A percentile compares a stretch with the other conserved stretches of the same genome.
Evolutionary conservation across 2,888 invertebrate species (phyloP).

Genomic region (Clistopyga incitator): DNA sequence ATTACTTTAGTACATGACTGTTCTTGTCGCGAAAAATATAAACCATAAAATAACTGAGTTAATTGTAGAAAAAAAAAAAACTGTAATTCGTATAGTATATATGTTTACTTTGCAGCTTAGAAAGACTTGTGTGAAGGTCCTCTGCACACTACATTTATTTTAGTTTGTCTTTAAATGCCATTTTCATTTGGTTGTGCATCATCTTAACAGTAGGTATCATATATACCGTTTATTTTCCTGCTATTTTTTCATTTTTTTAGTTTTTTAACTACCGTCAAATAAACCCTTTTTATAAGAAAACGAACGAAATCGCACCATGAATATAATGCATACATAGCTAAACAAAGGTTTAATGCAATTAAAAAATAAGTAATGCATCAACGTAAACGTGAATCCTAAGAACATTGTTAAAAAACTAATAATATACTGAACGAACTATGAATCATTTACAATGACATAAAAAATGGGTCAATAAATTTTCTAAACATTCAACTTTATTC

Average conservation of each 20-base stretch:
- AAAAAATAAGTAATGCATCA: too few species aligned
- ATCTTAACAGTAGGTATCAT: slow-evolving; percentile 7
- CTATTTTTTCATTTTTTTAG: background rate
- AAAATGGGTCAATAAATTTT: too few species aligned
- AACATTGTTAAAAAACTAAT: too few species aligned
- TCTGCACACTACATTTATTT: slow-evolving; percentile 9
- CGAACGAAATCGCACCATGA: background rate
- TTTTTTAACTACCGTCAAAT: background rate
- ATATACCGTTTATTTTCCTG: slow-evolving; percentile 4
- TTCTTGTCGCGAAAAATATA: background rate
- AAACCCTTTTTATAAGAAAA: slow-evolving; percentile 4
- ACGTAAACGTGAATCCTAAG: too few species aligned
- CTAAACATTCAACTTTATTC: too few species aligned
- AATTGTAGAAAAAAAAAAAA: slow-evolving; percentile 15
- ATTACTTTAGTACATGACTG: background rate
- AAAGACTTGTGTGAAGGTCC: background rate
- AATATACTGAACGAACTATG: too few species aligned
- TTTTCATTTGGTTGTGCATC: slow-evolving; percentile 14
- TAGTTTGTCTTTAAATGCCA: slow-evolving; percentile 6
- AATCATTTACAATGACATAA: too few species aligned
- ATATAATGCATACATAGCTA: background rate
- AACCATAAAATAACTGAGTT: background rate
- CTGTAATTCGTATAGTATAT: background rate
- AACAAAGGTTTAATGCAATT: too few species aligned
- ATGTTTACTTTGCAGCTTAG: slow-evolving; percentile 14